Evolutionary conservation across 2,797 vertebrate genomes (phyloP).

Genomic region (Pipistrellus nathusii): DNA sequence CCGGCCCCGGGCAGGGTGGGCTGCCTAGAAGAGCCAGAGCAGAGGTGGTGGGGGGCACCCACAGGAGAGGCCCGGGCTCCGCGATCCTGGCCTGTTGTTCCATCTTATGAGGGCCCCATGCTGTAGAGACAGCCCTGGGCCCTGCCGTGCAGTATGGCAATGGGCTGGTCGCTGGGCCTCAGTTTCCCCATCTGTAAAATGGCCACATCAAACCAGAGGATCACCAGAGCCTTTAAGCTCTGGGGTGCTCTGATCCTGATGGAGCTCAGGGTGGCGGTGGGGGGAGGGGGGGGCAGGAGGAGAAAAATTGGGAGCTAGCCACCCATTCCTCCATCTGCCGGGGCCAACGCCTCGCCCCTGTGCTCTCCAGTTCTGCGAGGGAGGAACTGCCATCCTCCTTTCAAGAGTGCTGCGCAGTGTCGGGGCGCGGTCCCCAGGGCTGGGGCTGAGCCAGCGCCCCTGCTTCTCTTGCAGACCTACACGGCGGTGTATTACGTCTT

Average conservation of each 20-base stretch:
- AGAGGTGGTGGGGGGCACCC: not conserved
- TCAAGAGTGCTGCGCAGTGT: too few relatives aligned
- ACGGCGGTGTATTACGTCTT: slow-evolving; percentile 96
- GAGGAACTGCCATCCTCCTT: not conserved
- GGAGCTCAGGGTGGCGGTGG: not conserved
- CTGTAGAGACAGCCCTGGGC: not conserved
- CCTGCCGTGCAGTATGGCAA: not conserved
- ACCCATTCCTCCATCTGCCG: rapidly evolving
- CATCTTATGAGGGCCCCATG: rapidly evolving
- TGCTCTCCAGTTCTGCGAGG: not conserved
- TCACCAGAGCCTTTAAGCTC: not conserved
- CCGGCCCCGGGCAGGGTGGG: rapidly evolving
- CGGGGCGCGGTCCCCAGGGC: rapidly evolving
- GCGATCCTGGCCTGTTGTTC: not conserved
- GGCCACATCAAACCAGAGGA: not conserved
- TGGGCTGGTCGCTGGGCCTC: not conserved
- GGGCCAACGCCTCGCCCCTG: not conserved
- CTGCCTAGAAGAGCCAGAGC: not conserved
- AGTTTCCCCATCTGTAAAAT: not conserved
- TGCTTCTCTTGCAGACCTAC: slow-evolving; percentile 89
- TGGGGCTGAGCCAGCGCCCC: not conserved
- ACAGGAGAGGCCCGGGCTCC: not conserved
- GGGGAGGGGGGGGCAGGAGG: not conserved
- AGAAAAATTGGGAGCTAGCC: rapidly evolving
- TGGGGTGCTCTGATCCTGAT: not conserved